Percentiles rank a stretch among this genome's conserved stretches.
Evolutionary conservation across 2,797 vertebrate genomes (phyloP).

Genomic region (Mormyrops boulengeri): DNA sequence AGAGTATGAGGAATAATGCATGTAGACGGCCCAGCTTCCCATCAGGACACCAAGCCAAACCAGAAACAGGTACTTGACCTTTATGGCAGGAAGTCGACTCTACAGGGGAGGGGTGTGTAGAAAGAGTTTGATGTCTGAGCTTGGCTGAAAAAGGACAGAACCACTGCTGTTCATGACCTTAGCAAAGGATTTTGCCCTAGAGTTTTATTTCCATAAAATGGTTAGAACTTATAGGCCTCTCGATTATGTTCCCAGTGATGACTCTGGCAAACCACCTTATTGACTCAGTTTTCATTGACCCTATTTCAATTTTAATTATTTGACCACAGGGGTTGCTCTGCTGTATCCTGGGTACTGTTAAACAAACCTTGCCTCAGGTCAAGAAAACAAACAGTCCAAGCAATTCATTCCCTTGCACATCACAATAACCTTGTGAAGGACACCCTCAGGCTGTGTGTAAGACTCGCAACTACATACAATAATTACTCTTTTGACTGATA

Average conservation of each 20-base stretch:
- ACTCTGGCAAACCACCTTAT: not conserved
- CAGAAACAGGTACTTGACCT: slow-evolving; percentile 87
- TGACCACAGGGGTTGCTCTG: not conserved
- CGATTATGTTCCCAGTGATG: not conserved
- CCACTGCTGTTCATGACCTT: not conserved
- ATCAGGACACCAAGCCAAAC: slow-evolving; percentile 84
- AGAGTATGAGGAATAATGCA: slow-evolving; percentile 86
- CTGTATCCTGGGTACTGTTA: not conserved
- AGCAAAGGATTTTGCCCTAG: not conserved
- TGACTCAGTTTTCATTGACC: not conserved
- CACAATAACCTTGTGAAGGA: not conserved
- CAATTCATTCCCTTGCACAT: not conserved
- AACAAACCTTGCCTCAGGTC: not conserved
- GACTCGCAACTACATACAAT: not conserved
- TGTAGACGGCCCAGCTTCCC: slow-evolving; percentile 89
- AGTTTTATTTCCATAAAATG: not conserved
- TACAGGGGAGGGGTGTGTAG: slow-evolving; percentile 39
- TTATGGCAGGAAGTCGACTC: slow-evolving; percentile 82
- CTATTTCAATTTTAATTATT: not conserved
- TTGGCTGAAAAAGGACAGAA: not conserved
- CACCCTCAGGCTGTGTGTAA: not conserved
- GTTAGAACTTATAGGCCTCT: not conserved
- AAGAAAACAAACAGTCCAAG: not conserved
- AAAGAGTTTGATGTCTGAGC: not conserved
- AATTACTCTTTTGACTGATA: not conserved